A percentile compares a stretch with the other conserved stretches of the same genome.
Evolutionary conservation across 1,140 invertebrate genomes (phyloP).

Genomic region (Leguminivora glycinivorella): DNA sequence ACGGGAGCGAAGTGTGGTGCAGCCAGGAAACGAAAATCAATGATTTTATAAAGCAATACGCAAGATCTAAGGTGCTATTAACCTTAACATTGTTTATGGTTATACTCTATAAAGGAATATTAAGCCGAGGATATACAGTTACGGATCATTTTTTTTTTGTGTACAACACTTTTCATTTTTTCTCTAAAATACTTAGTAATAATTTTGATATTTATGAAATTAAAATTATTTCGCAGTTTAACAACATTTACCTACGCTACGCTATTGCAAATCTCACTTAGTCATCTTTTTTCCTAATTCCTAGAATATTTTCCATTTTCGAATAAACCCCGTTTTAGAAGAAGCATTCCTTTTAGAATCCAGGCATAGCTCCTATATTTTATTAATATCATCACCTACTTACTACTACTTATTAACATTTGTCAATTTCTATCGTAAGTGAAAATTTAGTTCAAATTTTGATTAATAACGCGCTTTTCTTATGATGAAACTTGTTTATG

Average conservation of each 20-base stretch:
- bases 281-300: too few relatives aligned
- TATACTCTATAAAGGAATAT: neutral
- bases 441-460: constrained; percentile 22
- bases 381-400: neutral
- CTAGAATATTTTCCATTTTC: too few relatives aligned
- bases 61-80: neutral
- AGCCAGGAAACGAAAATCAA: neutral
- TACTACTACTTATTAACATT: too few relatives aligned
- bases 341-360: neutral
- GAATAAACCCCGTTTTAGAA: too few relatives aligned
- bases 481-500: constrained; percentile 9
- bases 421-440: constrained; percentile 27
- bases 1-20: neutral
- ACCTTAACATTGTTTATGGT: neutral
- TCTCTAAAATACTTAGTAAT: too few relatives aligned
- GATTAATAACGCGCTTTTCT: constrained; percentile 13
- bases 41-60: neutral
- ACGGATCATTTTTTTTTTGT: too few relatives aligned
- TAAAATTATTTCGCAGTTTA: too few relatives aligned
- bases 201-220: too few relatives aligned
- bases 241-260: too few relatives aligned
- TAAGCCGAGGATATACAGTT: neutral
- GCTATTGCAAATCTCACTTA: too few relatives aligned
- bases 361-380: neutral
- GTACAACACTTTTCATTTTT: too few relatives aligned